Conservation (phyloP, 2,113 vertebrate genomes). For the Elachura formosa region DNA sequence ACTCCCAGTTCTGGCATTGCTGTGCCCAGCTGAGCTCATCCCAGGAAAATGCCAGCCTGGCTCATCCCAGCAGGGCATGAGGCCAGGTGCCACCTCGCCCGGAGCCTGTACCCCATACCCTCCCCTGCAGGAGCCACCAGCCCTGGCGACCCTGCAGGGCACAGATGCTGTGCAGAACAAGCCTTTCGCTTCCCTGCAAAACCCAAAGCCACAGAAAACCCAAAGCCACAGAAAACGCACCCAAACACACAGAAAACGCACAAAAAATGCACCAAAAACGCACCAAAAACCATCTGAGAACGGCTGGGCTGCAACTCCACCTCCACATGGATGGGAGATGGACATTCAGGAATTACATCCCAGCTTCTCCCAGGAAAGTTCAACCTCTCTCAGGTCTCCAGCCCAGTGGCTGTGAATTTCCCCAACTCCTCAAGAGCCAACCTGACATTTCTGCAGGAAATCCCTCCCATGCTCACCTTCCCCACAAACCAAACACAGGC, state of each 20-base stretch:
- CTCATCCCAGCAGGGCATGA: no score
- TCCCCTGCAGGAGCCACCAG: neutral
- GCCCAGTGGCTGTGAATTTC: neutral
- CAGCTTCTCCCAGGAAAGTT: neutral
- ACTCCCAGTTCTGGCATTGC: rapidly evolving
- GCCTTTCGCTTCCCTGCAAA: neutral
- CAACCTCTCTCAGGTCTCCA: neutral
- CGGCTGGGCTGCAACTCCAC: rapidly evolving
- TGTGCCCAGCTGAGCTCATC: neutral
- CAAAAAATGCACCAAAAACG: no score
- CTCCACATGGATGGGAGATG: rapidly evolving
- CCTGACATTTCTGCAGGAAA: neutral
- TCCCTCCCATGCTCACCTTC: neutral
- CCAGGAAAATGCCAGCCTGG: neutral
- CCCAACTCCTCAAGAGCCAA: neutral
- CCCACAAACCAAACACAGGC: neutral
- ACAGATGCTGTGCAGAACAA: no score
- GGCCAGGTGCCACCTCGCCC: neutral
- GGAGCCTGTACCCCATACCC: neutral
- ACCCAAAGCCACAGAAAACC: neutral
- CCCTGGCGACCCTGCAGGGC: neutral
- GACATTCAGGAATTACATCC: neutral
- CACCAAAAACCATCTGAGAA: neutral
- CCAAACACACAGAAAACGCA: no score
- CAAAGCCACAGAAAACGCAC: neutral